Evolutionary conservation across 1,140 invertebrate genomes (phyloP).

Genomic region (Asobara japonica): DNA sequence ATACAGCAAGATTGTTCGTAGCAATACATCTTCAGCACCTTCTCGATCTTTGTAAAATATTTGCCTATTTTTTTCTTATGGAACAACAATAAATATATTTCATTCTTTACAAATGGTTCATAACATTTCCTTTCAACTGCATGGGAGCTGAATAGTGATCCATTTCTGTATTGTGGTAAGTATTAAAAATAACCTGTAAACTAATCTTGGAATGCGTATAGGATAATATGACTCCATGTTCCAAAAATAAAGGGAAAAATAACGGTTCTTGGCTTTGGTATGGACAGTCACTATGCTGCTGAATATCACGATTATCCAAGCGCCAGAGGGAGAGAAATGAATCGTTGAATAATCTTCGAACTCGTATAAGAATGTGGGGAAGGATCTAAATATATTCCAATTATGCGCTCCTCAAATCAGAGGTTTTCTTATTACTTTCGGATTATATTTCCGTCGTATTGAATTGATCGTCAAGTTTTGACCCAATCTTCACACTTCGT

Average conservation of each 20-base stretch:
- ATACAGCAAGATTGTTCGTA: neutral
- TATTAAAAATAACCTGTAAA: constrained; percentile 59
- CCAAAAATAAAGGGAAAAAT: constrained; percentile 60
- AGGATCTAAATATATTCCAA: no score
- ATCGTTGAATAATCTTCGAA: no score
- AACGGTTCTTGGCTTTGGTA: constrained; percentile 42
- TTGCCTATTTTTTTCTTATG: neutral
- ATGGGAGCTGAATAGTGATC: constrained; percentile 22
- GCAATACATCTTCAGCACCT: no score
- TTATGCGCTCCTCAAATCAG: no score
- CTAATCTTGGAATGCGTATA: constrained; percentile 55
- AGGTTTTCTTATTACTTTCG: no score
- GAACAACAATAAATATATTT: neutral
- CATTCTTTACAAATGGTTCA: constrained; percentile 23
- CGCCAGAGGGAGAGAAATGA: no score
- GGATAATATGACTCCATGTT: constrained; percentile 57
- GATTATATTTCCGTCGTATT: no score
- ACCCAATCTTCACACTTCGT: no score
- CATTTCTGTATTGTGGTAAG: constrained; percentile 1
- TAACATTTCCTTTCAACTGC: constrained; percentile 2
- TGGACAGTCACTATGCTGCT: neutral
- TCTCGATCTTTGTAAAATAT: no score
- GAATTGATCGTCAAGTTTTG: no score
- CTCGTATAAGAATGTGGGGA: no score
- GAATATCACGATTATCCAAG: neutral